Conservation (phyloP, 2,113 vertebrate species). For the Euleptes europaea region DNA sequence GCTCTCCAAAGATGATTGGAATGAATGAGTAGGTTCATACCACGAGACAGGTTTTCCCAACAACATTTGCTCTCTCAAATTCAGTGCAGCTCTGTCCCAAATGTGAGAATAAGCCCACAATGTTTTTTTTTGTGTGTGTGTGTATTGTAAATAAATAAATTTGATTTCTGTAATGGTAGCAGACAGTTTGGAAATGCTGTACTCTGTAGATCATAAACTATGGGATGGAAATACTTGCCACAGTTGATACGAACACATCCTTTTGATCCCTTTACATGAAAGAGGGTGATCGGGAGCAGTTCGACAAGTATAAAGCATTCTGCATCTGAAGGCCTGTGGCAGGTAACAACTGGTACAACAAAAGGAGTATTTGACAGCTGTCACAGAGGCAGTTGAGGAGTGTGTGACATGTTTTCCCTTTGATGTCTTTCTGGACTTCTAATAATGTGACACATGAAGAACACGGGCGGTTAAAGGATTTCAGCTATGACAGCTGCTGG, state of each 20-base stretch:
- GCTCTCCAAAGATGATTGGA: no score
- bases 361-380: constrained; percentile 42
- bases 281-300: neutral
- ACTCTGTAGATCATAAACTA: neutral
- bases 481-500: neutral
- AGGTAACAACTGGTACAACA: constrained; percentile 54
- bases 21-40: no score
- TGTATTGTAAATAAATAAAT: neutral
- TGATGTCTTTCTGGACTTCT: constrained; percentile 40
- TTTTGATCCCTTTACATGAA: constrained; percentile 46
- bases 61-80: neutral
- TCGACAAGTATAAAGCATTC: constrained; percentile 9
- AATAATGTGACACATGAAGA: constrained; percentile 36
- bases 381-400: constrained; percentile 29
- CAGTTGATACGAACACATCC: neutral
- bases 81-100: neutral
- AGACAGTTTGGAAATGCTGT: neutral
- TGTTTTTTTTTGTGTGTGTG: no score
- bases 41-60: neutral
- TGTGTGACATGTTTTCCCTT: constrained; percentile 34
- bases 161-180: neutral
- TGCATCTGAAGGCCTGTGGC: constrained; percentile 6
- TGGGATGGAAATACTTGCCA: neutral
- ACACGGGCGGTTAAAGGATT: neutral
- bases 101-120: neutral